A percentile compares a stretch with the other conserved stretches of the same genome.
phyloP scores from a whole-genome alignment of 2,888 invertebrate genomes.

The Aspidiotus destructor region DNA sequence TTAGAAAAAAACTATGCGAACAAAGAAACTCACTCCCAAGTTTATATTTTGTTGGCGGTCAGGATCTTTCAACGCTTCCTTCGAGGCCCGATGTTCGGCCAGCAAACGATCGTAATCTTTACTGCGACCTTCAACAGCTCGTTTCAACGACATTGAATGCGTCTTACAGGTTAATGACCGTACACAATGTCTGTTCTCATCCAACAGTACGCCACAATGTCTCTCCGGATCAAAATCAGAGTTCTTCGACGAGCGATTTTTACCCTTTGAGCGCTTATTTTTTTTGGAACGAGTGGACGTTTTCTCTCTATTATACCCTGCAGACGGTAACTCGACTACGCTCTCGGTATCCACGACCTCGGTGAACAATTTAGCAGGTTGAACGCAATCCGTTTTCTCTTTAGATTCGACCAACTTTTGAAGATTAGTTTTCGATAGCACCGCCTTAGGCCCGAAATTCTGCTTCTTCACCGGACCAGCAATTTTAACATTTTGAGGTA shows the following conservation, averaged over 20 bases:
- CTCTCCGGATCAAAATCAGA: constrained; percentile 21
- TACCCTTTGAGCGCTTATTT: constrained; percentile 21
- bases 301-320: constrained; percentile 1
- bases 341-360: constrained; percentile 7
- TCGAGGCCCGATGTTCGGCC: constrained; percentile 25
- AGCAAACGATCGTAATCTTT: constrained; percentile 25
- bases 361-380: neutral
- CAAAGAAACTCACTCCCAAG: constrained; percentile 25
- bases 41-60: constrained; percentile 5
- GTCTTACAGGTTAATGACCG: constrained; percentile 28
- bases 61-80: constrained; percentile 23
- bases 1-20: too few species aligned
- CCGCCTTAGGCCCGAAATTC: neutral
- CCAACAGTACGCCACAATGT: constrained; percentile 23
- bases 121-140: constrained; percentile 28
- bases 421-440: constrained; percentile 1
- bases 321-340: neutral
- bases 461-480: constrained; percentile 22
- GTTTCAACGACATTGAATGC: constrained; percentile 17
- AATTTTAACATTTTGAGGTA: constrained; percentile 28
- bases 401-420: constrained; percentile 12
- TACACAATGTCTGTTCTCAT: constrained; percentile 23
- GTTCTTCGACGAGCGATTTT: constrained; percentile 18
- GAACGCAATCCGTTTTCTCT: constrained; percentile 4
- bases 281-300: constrained; percentile 11